phyloP scores from a whole-genome alignment of 1,140 invertebrate species.

The Heliconius nattereri region DNA sequence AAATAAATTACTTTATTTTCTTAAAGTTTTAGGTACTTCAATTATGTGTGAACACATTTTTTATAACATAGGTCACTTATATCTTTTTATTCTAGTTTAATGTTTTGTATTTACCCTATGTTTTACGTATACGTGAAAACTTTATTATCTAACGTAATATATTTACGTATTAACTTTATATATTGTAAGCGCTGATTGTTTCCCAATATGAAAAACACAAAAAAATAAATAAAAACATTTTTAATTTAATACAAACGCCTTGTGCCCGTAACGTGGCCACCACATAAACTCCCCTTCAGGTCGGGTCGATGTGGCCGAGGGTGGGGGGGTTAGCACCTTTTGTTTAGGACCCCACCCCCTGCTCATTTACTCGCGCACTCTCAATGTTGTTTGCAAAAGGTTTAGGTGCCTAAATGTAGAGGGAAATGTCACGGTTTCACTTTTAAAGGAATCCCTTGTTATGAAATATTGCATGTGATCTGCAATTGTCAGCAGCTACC shows the following conservation, averaged over 20 bases:
- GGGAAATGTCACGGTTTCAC: constrained; percentile 78
- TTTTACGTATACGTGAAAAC: no score
- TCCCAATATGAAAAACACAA: neutral
- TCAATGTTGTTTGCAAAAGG: constrained; percentile 77
- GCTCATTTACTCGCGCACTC: constrained; percentile 73
- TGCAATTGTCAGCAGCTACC: constrained; percentile 1
- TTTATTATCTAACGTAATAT: no score
- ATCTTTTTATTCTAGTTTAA: no score
- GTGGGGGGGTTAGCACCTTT: constrained; percentile 71
- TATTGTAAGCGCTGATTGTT: no score
- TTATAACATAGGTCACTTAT: no score
- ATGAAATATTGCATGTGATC: constrained; percentile 42
- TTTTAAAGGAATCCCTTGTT: constrained; percentile 58
- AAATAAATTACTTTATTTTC: no score
- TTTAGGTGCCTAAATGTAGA: constrained; percentile 78
- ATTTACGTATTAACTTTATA: no score
- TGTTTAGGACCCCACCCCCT: constrained; percentile 72
- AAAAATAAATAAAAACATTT: neutral
- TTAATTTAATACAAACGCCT: neutral
- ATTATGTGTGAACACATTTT: no score
- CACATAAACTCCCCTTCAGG: constrained; percentile 52
- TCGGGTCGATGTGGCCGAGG: constrained; percentile 62
- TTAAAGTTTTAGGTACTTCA: no score
- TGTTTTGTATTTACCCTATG: no score
- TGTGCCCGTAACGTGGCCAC: constrained; percentile 46